Conservation (phyloP, 2,888 invertebrate species). For the Osedax fenrisi region DNA sequence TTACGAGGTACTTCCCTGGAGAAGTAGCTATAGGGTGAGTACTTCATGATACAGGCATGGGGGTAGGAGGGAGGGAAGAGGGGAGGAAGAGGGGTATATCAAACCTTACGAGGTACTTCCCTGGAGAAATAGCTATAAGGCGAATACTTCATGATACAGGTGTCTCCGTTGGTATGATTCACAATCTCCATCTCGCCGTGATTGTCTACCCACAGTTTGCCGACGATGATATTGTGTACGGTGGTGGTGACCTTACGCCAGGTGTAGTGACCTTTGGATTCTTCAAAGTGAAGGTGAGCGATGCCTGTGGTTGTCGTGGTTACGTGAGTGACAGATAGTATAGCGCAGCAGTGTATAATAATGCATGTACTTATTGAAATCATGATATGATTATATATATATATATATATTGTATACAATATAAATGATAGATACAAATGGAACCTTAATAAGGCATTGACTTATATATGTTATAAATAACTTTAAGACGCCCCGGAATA, state of each 20-base stretch:
- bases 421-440: too few relatives aligned
- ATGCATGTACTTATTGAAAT: not conserved
- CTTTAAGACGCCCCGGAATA: too few relatives aligned
- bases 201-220: constrained; percentile 97
- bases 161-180: constrained; percentile 75
- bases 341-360: not conserved
- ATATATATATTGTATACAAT: too few relatives aligned
- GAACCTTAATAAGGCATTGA: too few relatives aligned
- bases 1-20: constrained; percentile 78
- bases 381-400: too few relatives aligned
- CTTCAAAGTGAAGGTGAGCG: constrained; percentile 56
- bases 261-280: constrained; percentile 67
- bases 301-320: constrained; percentile 50
- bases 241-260: constrained; percentile 97
- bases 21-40: constrained; percentile 95
- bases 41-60: constrained; percentile 92
- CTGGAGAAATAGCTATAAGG: constrained; percentile 97
- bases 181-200: constrained; percentile 97
- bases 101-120: constrained; percentile 68
- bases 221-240: constrained; percentile 98
- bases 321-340: not conserved
- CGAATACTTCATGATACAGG: constrained; percentile 88
- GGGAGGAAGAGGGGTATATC: too few relatives aligned
- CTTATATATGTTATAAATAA: too few relatives aligned
- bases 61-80: not conserved